Percentiles rank a stretch among this genome's conserved stretches.
phyloP scores from a whole-genome alignment of 2,113 vertebrate species.

The Corythaeola cristata region DNA sequence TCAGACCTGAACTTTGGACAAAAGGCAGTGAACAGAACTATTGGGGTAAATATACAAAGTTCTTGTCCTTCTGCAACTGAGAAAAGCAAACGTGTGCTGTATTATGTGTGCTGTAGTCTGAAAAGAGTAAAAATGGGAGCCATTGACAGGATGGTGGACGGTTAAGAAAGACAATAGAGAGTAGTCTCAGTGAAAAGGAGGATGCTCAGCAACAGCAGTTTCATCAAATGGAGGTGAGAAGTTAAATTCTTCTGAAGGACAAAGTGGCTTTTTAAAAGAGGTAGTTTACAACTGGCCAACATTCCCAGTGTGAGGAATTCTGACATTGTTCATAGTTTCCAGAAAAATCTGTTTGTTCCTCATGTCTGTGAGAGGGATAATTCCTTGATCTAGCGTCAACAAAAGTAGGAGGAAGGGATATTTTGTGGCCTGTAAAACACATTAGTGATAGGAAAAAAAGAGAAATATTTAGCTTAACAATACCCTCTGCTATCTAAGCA shows the following conservation, averaged over 20 bases:
- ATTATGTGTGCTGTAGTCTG: background rate
- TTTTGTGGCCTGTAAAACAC: background rate
- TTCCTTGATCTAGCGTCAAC: background rate
- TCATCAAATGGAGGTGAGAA: background rate
- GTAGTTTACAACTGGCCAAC: background rate
- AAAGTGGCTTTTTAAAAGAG: background rate
- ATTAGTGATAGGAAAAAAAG: rapidly evolving
- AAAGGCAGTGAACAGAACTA: background rate
- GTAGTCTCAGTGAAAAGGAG: background rate
- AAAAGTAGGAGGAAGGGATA: background rate
- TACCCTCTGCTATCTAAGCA: background rate
- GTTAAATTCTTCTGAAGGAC: background rate
- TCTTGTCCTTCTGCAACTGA: background rate
- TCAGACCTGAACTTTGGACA: background rate
- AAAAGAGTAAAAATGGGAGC: background rate
- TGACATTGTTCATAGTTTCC: background rate
- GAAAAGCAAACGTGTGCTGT: background rate
- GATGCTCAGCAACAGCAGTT: background rate
- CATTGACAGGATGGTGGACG: background rate
- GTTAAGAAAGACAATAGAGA: background rate
- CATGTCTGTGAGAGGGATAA: background rate
- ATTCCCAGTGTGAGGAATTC: background rate
- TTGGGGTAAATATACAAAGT: background rate
- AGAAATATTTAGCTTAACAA: background rate
- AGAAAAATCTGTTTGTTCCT: background rate